Evolutionary conservation across 2,888 invertebrate genomes (phyloP), one percentile per base, ranked within the genome.

Genomic region (Sminthurinus aureus): DNA sequence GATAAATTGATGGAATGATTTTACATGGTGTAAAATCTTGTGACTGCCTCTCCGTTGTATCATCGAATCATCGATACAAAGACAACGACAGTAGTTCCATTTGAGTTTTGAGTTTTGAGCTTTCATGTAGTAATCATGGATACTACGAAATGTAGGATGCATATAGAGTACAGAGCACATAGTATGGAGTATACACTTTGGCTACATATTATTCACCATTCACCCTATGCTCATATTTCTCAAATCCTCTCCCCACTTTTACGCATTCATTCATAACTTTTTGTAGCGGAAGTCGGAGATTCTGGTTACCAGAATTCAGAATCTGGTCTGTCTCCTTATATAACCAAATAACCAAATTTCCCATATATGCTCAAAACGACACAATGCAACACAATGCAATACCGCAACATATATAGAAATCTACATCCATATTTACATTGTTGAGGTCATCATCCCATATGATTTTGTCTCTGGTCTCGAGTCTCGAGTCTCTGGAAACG

Each of bases 211-310:
- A 38, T 38, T 38, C 38, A 38, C 38, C 38, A 1, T 38, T 4
- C 6, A 38, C 38, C 38, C 38, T 38, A 6, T 38, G 6, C 38
- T 38, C 38, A 38, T 38, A 38, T n/a, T 11, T 75, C 82, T 79
- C 82, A 6, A 22, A 9, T 24, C 24, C 20, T 69, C 20, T 69
- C 20, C n/a, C n/a, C 20, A 11, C 69, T 81, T 80, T 26, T 66
- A 86, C 80, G 81, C 85, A 86, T 87, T 87, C 88, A 88, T 88
- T 88, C 88, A 88, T 85, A 88, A 87, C 86, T 82, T 52, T 77
- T 81, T 83, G 75, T 82, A 87, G 85, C 88, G 88, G 88, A 88
- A 88, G 87, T 88, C 82, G 38, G 86, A 88, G 88, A 87, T 88
- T 88, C 87, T 86, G 87, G 87, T 88, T 88, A 88, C 87, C 87